Conservation (phyloP, 2,888 invertebrate genomes). For the Frankliniella intonsa region DNA sequence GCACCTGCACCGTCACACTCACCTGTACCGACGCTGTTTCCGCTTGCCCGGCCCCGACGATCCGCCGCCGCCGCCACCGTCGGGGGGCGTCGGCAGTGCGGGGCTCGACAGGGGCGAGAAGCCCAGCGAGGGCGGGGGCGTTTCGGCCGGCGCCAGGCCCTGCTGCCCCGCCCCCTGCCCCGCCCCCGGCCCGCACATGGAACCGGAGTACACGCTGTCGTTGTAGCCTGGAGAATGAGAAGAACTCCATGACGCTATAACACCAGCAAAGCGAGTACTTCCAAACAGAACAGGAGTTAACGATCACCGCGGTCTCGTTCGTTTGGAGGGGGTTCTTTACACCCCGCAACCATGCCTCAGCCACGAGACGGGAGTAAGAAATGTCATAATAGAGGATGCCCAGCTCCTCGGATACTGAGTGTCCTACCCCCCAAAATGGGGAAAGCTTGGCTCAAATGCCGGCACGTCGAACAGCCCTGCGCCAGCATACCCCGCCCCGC, state of each 20-base stretch:
- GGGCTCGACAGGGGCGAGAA: conserved; percentile 19
- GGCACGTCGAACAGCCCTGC: no score
- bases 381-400: no score
- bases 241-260: neutral
- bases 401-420: no score
- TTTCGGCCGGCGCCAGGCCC: neutral
- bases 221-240: neutral
- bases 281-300: no score
- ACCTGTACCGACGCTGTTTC: conserved; percentile 60
- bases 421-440: no score
- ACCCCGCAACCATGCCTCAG: no score
- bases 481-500: no score
- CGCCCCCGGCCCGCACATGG: conserved; percentile 2
- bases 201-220: conserved; percentile 3
- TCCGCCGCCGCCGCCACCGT: neutral
- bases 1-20: conserved; percentile 35
- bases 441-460: no score
- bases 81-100: neutral
- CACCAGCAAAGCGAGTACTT: neutral
- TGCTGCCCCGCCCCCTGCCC: neutral
- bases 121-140: neutral
- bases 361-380: no score
- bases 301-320: no score
- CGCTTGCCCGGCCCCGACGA: conserved; percentile 46
- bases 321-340: no score